Conservation (phyloP, 2,888 invertebrate genomes). For the Agrochola macilenta region DNA sequence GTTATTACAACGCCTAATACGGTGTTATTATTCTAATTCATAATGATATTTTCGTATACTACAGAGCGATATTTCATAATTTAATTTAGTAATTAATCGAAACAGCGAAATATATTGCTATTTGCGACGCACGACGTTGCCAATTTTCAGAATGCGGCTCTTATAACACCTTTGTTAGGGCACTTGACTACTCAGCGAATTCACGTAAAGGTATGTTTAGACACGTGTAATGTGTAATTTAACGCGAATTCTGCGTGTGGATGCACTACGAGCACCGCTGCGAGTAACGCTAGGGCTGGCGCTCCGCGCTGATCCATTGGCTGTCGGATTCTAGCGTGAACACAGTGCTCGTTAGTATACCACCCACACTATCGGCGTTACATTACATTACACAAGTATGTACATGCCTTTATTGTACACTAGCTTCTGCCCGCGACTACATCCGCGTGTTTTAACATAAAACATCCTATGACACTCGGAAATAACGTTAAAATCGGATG, state of each 20-base stretch:
- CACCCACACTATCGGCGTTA: too few species aligned
- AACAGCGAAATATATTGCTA: background rate
- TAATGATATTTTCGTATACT: background rate
- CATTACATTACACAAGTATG: too few species aligned
- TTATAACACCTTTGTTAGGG: too few species aligned
- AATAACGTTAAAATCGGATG: background rate
- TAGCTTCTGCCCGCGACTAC: background rate
- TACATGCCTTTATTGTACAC: background rate
- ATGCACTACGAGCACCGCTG: too few species aligned
- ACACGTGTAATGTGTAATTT: too few species aligned
- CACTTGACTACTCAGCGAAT: background rate
- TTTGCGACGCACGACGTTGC: background rate
- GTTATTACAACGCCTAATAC: background rate
- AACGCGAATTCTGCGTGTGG: too few species aligned
- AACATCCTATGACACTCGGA: background rate
- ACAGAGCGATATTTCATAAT: background rate
- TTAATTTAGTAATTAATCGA: background rate
- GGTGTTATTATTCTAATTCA: background rate
- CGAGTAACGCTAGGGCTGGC: too few species aligned
- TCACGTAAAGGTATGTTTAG: background rate
- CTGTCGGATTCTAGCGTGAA: too few species aligned
- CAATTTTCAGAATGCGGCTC: background rate
- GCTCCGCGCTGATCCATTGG: too few species aligned
- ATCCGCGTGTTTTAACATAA: background rate
- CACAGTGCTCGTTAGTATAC: too few species aligned